Evolutionary conservation across 2,113 vertebrate species (phyloP).

Genomic region (Xyliphius kryptos): DNA sequence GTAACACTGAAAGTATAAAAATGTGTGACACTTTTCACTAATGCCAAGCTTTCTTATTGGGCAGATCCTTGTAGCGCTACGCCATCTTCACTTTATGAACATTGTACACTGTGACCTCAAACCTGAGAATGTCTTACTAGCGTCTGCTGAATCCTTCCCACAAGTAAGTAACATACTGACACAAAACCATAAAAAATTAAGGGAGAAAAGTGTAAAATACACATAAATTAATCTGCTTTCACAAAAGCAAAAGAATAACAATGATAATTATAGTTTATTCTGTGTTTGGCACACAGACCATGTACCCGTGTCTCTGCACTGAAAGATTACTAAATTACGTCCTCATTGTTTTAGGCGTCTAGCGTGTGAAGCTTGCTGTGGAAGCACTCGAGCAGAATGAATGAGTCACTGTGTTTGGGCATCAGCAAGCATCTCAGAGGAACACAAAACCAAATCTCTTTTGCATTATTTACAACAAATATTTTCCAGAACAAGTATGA

Average conservation of each 20-base stretch:
- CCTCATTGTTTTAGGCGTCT: slow-evolving; percentile 37
- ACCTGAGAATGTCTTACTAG: slow-evolving; percentile 91
- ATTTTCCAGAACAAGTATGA: slow-evolving; percentile 25
- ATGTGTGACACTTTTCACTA: no score
- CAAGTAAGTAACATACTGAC: slow-evolving; percentile 68
- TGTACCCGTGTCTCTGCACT: slow-evolving; percentile 27
- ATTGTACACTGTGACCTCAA: slow-evolving; percentile 98
- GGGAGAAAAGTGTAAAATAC: slow-evolving; percentile 24
- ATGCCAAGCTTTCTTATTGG: slow-evolving; percentile 4
- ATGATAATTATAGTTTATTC: slow-evolving; percentile 38
- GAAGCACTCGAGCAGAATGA: slow-evolving; percentile 36
- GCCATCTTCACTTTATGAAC: slow-evolving; percentile 98
- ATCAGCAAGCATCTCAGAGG: slow-evolving; percentile 33
- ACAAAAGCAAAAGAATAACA: slow-evolving; percentile 36
- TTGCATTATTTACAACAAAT: slow-evolving; percentile 42
- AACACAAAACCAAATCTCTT: slow-evolving; percentile 36
- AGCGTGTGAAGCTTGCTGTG: slow-evolving; percentile 23
- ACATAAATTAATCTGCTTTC: slow-evolving; percentile 40
- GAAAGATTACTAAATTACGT: slow-evolving; percentile 45
- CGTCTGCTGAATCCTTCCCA: slow-evolving; percentile 89
- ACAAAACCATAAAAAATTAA: slow-evolving; percentile 22
- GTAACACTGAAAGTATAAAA: no score
- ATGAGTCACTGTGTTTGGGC: slow-evolving; percentile 41
- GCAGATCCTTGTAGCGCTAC: slow-evolving; percentile 89
- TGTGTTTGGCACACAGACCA: slow-evolving; percentile 21